Evolutionary conservation across 2,888 invertebrate species (phyloP), one percentile per base, ranked within the genome.

Genomic region (Cryptocheilus praepositus): DNA sequence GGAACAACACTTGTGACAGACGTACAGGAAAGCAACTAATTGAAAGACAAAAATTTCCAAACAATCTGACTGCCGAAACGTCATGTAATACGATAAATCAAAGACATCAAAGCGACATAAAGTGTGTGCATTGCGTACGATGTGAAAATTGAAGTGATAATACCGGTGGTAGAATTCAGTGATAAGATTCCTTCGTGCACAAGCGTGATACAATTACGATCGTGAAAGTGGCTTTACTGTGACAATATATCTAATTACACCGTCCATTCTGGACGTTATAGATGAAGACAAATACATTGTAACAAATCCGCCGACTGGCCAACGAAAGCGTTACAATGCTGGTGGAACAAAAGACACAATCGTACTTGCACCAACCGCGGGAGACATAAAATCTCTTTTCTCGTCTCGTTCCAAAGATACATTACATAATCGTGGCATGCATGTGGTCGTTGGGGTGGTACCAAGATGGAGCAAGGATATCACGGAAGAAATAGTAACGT

Each of bases 261-360:
- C 36, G 36, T 36, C 36, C 36, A 36, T 36, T 4, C 8, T 11
- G 36, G 36, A 11, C 36, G 36, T 4, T 11, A 11, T 11, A 11
- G 36, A 36, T 36, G 36, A 36, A 36, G 36, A 36, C 7, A 44
- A 44, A 43, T 25, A 61, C 77, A 76, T 84, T 82, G 82, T 74
- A 76, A 68, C 78, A 80, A 74, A 77, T 80, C 69, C 74, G 80
- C 75, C 73, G 77, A 83, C 73, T 84, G 84, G 84, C 84, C 82
- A 70, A 70, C 77, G 74, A 60, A 74, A 75, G 59, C 83, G 78
- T 70, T 78, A 71, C 79, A 83, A 84, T 78, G 74, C 55, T 44
- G 18, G 36, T 0, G 4, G 21, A 11, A 25, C 8, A 53, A 53
- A 55, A 19, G 25, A 22, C 69, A 70, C 66, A 74, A 71, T 70